A percentile compares a stretch with the other conserved stretches of the same genome.
Conservation (phyloP, 2,888 invertebrate species). For the Aleiodes leptofemur region DNA sequence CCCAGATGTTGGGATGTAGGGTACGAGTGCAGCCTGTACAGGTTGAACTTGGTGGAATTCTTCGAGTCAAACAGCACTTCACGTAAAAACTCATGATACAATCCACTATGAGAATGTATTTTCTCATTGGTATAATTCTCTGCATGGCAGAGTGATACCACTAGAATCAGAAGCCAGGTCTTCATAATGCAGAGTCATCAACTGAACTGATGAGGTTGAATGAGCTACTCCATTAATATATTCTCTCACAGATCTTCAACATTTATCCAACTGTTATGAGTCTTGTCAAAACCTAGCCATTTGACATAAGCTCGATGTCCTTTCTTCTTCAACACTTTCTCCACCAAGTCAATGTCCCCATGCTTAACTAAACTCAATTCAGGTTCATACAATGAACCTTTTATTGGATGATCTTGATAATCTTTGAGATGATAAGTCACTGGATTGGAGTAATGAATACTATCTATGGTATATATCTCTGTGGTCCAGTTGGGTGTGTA, state of each 20-base stretch:
- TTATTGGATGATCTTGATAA: constrained; percentile 50
- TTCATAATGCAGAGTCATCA: background rate
- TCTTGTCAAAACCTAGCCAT: constrained; percentile 34
- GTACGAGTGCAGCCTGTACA: background rate
- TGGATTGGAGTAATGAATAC: constrained; percentile 59
- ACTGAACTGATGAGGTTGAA: background rate
- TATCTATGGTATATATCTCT: constrained; percentile 65
- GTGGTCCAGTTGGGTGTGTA: constrained; percentile 68
- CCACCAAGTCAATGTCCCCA: constrained; percentile 42
- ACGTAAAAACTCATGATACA: background rate
- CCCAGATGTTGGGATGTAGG: background rate
- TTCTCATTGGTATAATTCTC: too few relatives aligned
- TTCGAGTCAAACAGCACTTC: background rate
- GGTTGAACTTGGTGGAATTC: background rate
- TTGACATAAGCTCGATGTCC: constrained; percentile 40
- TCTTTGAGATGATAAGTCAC: constrained; percentile 61
- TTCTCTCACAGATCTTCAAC: constrained; percentile 23
- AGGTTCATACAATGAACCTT: constrained; percentile 61
- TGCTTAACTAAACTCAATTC: constrained; percentile 52
- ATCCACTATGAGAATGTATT: background rate
- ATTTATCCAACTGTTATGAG: constrained; percentile 4
- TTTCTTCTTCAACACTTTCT: constrained; percentile 41
- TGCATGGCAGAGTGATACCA: background rate
- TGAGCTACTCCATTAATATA: background rate
- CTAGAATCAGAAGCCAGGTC: too few relatives aligned